Conservation (phyloP, 2,113 vertebrate species). For the Conger conger region DNA sequence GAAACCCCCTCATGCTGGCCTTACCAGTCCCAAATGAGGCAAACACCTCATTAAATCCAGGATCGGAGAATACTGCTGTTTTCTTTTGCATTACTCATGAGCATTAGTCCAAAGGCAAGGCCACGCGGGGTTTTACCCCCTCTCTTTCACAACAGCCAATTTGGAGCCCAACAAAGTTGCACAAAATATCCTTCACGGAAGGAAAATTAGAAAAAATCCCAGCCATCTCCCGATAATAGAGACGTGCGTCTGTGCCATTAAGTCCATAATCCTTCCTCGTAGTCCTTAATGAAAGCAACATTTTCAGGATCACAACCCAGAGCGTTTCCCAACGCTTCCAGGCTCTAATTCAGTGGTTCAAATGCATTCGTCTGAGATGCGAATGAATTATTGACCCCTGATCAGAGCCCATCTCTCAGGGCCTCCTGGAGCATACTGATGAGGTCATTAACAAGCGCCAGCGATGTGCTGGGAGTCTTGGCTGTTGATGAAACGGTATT, state of each 20-base stretch:
- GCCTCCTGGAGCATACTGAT: slow-evolving; percentile 24
- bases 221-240: neutral
- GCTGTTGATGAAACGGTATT: slow-evolving; percentile 18
- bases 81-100: neutral
- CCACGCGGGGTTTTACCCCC: neutral
- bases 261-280: neutral
- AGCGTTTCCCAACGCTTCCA: neutral
- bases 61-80: neutral
- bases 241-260: neutral
- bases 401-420: slow-evolving; percentile 20
- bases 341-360: slow-evolving; percentile 20
- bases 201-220: neutral
- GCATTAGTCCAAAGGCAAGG: neutral
- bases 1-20: neutral
- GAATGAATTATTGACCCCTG: slow-evolving; percentile 35
- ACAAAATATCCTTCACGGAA: neutral
- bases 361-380: neutral
- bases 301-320: slow-evolving; percentile 1
- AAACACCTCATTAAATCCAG: neutral
- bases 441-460: slow-evolving; percentile 30
- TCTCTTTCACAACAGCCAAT: neutral
- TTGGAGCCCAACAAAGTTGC: neutral
- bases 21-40: neutral
- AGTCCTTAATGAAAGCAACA: neutral
- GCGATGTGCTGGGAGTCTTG: neutral